Conservation (phyloP, 2,797 vertebrate species). For the Aeoliscus strigatus region DNA sequence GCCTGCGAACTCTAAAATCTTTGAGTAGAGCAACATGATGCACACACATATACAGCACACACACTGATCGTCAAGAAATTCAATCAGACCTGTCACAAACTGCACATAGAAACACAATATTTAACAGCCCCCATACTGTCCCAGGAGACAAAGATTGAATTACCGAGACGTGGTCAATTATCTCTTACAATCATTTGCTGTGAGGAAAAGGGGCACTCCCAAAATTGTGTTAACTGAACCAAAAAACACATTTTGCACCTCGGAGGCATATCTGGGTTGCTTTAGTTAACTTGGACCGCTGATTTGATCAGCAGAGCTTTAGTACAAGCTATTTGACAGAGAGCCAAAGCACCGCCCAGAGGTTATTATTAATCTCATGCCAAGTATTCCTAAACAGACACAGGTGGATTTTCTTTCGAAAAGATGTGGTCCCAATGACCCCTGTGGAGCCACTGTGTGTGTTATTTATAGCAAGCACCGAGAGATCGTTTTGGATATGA, state of each 20-base stretch:
- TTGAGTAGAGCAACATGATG: no score
- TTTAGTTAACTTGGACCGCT: not conserved
- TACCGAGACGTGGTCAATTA: slow-evolving; percentile 25
- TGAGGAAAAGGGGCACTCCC: slow-evolving; percentile 1
- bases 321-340: not conserved
- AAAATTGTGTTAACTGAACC: slow-evolving; percentile 8
- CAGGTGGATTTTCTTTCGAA: slow-evolving; percentile 5
- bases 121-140: slow-evolving; percentile 27
- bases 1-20: no score
- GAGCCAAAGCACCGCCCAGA: not conserved
- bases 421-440: no score
- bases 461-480: no score
- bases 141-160: slow-evolving; percentile 36
- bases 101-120: slow-evolving; percentile 12
- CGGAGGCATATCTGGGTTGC: no score
- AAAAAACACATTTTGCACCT: no score
- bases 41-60: no score
- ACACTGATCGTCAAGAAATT: no score
- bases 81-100: no score
- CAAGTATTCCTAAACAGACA: slow-evolving; percentile 1
- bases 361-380: not conserved
- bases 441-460: no score
- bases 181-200: slow-evolving; percentile 23
- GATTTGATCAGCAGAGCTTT: not conserved
- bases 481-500: no score